Percentiles rank a stretch among this genome's conserved stretches.
Conservation (phyloP, 1,140 invertebrate species). For the Drosophila navojoa region DNA sequence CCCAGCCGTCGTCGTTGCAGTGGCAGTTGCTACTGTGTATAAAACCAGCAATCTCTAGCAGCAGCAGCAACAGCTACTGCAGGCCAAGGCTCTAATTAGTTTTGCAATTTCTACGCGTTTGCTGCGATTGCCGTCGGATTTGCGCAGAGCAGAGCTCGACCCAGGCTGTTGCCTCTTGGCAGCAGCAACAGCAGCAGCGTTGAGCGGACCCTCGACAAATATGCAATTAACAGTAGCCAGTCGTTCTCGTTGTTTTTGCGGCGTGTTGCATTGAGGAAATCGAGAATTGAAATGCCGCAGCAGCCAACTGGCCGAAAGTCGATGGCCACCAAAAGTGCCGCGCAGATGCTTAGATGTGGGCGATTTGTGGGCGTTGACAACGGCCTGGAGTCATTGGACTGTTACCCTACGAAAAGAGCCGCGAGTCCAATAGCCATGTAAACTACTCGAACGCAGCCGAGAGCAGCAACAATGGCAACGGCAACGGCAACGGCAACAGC, state of each 20-base stretch:
- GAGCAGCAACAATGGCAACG: constrained; percentile 43
- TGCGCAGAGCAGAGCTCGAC: constrained; percentile 12
- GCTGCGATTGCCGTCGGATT: constrained; percentile 35
- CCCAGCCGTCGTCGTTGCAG: constrained; percentile 16
- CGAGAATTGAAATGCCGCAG: constrained; percentile 61
- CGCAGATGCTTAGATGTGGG: constrained; percentile 69
- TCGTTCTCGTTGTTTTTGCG: constrained; percentile 30
- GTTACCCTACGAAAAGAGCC: constrained; percentile 17
- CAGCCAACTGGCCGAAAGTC: constrained; percentile 50
- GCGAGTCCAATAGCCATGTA: constrained; percentile 38
- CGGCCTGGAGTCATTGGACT: constrained; percentile 62
- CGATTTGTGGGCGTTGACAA: constrained; percentile 70
- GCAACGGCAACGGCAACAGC: constrained; percentile 26
- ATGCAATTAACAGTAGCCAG: constrained; percentile 72
- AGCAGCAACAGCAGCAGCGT: constrained; percentile 71
- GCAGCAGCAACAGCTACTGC: constrained; percentile 44
- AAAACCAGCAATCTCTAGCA: constrained; percentile 77
- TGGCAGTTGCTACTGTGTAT: constrained; percentile 54
- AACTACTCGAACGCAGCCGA: constrained; percentile 58
- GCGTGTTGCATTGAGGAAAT: constrained; percentile 63
- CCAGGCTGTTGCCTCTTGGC: constrained; percentile 73
- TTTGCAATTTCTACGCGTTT: constrained; percentile 79
- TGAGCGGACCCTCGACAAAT: constrained; percentile 69
- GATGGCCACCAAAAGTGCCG: constrained; percentile 67
- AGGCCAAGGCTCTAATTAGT: constrained; percentile 80